Evolutionary conservation across 2,888 invertebrate species (phyloP), one percentile per base, ranked within the genome.

Genomic region (Drosophila incognita): DNA sequence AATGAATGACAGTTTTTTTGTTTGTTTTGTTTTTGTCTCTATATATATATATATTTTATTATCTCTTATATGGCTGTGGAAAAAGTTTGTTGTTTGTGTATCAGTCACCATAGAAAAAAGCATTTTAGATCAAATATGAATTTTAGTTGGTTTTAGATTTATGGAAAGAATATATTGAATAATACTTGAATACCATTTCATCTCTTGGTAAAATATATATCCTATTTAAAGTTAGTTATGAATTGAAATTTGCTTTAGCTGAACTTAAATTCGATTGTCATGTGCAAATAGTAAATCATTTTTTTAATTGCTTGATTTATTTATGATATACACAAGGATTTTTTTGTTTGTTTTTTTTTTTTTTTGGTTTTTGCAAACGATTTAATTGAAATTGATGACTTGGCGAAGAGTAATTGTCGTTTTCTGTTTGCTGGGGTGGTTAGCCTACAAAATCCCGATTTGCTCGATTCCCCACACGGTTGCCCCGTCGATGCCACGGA

Each of bases 341-440:
- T 46, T 21, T 10, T n/a, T 40, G 27, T 13, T 35, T n/a, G n/a
- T 21, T 46, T 63, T 38, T 62, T 72, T 84, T 77, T 72, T 31
- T 27, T 27, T 2, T 24, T 24, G 24, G 24, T 24, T 24, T 78
- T 27, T 78, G 61, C 59, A 66, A 72, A 66, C 77, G 35, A 76
- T 83, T 83, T 85, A 87, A 85, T 85, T 85, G 83, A 85, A 85
- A 85, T 85, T 85, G 81, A 87, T 87, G 84, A 76, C 69, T 56
- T 49, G 51, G 53, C 66, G 69, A 56, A 65, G 49, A 68, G 62
- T 64, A 52, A 60, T 53, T 59, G 62, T 42, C 40, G 35, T 46
- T 76, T 31, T 46, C 57, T 49, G 63, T 58, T 58, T 4, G 29
- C 5, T 46, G 31, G 67, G 67, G 35, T 29, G 27, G 48, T 15